Percentiles rank a stretch among this genome's conserved stretches.
These are phyloP conservation scores for Anaspis maculata DNA, from an alignment of 2,888 invertebrate genomes.

Conservation along the genomic window DNA sequence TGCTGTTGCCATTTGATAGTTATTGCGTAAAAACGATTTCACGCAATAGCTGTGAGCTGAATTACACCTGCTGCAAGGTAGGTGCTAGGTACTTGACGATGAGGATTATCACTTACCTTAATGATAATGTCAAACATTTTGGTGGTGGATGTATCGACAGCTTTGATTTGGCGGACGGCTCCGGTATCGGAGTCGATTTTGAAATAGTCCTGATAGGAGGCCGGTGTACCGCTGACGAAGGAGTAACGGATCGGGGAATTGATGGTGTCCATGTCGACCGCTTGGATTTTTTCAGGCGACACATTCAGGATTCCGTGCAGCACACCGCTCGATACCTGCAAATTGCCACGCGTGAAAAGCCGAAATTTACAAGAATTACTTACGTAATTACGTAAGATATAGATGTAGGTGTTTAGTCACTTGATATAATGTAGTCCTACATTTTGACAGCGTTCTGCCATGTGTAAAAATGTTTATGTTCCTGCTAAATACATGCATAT, in stretches of 20 bases:
- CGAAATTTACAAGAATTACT: not conserved
- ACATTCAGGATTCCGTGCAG: constrained; percentile 76
- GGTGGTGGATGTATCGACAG: constrained; percentile 70
- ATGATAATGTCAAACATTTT: constrained; percentile 75
- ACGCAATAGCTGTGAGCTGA: too few species aligned
- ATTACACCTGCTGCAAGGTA: too few species aligned
- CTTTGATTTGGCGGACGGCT: constrained; percentile 68
- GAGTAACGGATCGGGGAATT: constrained; percentile 75
- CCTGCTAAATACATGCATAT: too few species aligned
- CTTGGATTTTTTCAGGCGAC: constrained; percentile 81
- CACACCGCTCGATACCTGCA: constrained; percentile 70
- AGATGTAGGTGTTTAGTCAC: too few species aligned
- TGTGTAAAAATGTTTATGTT: too few species aligned
- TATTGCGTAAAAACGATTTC: constrained; percentile 1
- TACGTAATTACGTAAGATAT: too few species aligned
- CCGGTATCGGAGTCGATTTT: constrained; percentile 74
- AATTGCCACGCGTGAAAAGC: too few species aligned
- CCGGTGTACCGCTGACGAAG: constrained; percentile 73
- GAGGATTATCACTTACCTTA: constrained; percentile 57
- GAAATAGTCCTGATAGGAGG: constrained; percentile 71
- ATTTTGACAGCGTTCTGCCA: too few species aligned
- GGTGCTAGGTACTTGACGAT: too few species aligned
- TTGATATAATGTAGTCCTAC: too few species aligned
- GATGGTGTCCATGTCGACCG: constrained; percentile 83
- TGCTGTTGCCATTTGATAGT: constrained; percentile 2